phyloP scores from a whole-genome alignment of 1,140 invertebrate genomes.

The Drosophila paulistorum region DNA sequence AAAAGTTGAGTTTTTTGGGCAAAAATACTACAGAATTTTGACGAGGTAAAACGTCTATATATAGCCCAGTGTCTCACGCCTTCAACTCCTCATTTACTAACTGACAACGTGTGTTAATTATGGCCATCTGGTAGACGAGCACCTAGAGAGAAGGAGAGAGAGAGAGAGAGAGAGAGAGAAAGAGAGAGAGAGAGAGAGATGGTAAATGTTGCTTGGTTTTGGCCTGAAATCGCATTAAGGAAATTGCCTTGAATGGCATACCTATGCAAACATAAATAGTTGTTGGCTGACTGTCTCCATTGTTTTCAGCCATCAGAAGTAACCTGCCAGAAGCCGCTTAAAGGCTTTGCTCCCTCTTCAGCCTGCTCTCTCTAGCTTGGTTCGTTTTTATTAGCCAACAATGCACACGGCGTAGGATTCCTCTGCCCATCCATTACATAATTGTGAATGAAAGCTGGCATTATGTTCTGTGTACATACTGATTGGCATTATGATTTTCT shows the following conservation, averaged over 20 bases:
- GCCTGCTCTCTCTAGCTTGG: slow-evolving; percentile 27
- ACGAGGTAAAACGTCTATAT: not conserved
- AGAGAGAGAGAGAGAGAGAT: not conserved
- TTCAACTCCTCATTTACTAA: slow-evolving; percentile 20
- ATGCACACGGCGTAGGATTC: not conserved
- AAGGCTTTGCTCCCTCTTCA: slow-evolving; percentile 69
- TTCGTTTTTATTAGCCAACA: slow-evolving; percentile 9
- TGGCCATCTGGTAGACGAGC: slow-evolving; percentile 67
- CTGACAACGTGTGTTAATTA: slow-evolving; percentile 79
- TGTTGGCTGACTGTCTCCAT: slow-evolving; percentile 45
- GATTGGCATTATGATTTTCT: no score
- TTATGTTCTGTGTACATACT: no score
- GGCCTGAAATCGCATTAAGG: slow-evolving; percentile 69
- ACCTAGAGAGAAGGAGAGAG: not conserved
- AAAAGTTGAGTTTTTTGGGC: not conserved
- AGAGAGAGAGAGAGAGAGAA: not conserved
- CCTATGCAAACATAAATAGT: slow-evolving; percentile 58
- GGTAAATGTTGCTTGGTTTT: no score
- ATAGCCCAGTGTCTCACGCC: not conserved
- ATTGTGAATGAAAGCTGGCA: no score
- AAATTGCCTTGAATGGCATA: slow-evolving; percentile 74
- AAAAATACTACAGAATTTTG: not conserved
- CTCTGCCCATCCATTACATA: no score
- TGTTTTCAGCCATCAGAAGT: slow-evolving; percentile 4
- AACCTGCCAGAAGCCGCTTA: slow-evolving; percentile 49